A percentile compares a stretch with the other conserved stretches of the same genome.
Evolutionary conservation across 1,140 invertebrate genomes (phyloP).

Genomic region (Aphelenchoides fujianensis): DNA sequence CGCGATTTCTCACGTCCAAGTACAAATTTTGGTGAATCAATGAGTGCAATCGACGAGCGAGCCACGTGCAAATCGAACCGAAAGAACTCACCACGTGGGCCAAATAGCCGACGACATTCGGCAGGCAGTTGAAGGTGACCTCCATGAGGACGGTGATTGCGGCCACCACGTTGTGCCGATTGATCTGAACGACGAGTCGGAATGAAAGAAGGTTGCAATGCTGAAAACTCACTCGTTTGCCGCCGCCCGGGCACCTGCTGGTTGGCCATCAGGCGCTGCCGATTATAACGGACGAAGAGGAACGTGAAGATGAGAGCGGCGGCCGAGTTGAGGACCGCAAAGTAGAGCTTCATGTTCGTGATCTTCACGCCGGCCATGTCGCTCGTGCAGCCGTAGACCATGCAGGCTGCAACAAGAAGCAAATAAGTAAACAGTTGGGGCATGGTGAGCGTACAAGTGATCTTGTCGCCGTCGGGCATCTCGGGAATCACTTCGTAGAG

Average conservation of each 20-base stretch:
- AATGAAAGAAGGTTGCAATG: neutral
- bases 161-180: neutral
- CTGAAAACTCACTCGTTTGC: neutral
- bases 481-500: neutral
- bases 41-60: too few relatives aligned
- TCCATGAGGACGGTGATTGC: neutral
- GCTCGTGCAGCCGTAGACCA: neutral
- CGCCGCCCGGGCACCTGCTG: neutral
- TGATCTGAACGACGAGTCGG: neutral
- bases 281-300: neutral
- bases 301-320: neutral
- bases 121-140: neutral
- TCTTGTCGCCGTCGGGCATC: neutral
- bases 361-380: neutral
- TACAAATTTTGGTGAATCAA: neutral
- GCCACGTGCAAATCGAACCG: too few relatives aligned
- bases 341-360: neutral
- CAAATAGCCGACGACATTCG: neutral
- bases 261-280: neutral
- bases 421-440: too few relatives aligned
- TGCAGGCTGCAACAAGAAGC: constrained; percentile 4
- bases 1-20: neutral
- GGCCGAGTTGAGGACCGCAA: neutral
- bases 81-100: neutral
- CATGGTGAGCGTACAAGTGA: neutral